A percentile compares a stretch with the other conserved stretches of the same genome.
Evolutionary conservation across 2,797 vertebrate genomes (phyloP).

Genomic region (Pelochelys cantorii): DNA sequence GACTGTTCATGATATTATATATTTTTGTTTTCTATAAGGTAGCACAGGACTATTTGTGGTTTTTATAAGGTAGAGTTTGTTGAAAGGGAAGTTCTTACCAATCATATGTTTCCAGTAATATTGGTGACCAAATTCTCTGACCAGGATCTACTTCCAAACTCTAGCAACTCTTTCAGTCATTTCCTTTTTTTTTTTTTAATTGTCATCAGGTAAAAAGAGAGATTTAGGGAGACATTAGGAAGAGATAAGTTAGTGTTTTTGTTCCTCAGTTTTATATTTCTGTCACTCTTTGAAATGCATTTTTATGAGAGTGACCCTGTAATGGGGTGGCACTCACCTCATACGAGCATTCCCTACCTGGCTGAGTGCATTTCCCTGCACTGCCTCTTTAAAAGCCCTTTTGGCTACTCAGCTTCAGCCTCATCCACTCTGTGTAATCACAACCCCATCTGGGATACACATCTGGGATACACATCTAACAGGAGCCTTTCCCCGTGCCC

Average conservation of each 20-base stretch:
- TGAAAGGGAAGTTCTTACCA: not conserved
- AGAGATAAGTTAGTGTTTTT: not conserved
- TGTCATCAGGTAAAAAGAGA: not conserved
- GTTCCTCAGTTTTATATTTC: not conserved
- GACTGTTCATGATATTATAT: no score
- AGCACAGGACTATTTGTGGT: no score
- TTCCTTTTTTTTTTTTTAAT: not conserved
- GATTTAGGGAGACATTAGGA: not conserved
- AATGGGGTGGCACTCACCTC: no score
- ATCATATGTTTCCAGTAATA: not conserved
- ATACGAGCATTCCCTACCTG: no score
- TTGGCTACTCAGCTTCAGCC: no score
- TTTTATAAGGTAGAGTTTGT: not conserved
- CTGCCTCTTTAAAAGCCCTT: no score
- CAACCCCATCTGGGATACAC: no score
- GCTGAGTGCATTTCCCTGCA: no score
- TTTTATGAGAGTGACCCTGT: not conserved
- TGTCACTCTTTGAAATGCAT: not conserved
- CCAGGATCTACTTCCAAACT: not conserved
- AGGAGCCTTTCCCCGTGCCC: no score
- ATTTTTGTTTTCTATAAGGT: no score
- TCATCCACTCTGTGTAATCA: no score
- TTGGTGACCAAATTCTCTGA: not conserved
- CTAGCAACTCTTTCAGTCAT: not conserved
- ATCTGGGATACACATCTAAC: no score